Conservation (phyloP, 2,797 vertebrate genomes). For the Pseudopleuronectes americanus region DNA sequence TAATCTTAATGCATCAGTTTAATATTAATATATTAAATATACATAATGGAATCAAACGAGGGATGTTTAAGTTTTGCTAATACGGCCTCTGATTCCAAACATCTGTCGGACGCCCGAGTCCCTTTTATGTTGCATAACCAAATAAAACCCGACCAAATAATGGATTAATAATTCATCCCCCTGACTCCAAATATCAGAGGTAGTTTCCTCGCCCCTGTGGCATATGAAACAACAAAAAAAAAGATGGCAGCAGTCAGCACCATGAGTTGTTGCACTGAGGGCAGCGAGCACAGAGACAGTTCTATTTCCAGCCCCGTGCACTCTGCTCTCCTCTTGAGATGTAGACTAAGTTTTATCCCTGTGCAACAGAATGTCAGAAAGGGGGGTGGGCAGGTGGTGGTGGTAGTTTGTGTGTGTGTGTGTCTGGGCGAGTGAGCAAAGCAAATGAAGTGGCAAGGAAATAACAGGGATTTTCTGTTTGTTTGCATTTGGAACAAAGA, state of each 20-base stretch:
- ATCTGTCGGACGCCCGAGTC: slow-evolving; percentile 20
- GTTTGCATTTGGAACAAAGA: slow-evolving; percentile 46
- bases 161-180: slow-evolving; percentile 36
- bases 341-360: slow-evolving; percentile 44
- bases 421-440: slow-evolving; percentile 12
- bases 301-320: slow-evolving; percentile 71
- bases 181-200: slow-evolving; percentile 34
- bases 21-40: background rate
- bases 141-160: slow-evolving; percentile 37
- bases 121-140: slow-evolving; percentile 33
- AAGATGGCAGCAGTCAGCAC: slow-evolving; percentile 62
- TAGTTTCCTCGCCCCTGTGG: slow-evolving; percentile 26
- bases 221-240: slow-evolving; percentile 21
- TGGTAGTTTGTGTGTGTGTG: too few species aligned
- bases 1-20: slow-evolving; percentile 3
- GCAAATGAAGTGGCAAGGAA: slow-evolving; percentile 45
- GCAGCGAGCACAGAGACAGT: slow-evolving; percentile 48
- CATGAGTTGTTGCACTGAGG: slow-evolving; percentile 37
- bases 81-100: slow-evolving; percentile 16
- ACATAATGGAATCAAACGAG: background rate
- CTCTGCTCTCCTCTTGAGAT: slow-evolving; percentile 53
- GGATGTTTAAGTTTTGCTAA: slow-evolving; percentile 7
- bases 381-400: background rate
- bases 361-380: slow-evolving; percentile 52
- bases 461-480: slow-evolving; percentile 41